A percentile compares a stretch with the other conserved stretches of the same genome.
phyloP scores from a whole-genome alignment of 2,113 vertebrate genomes.

The Coracopsis vasa region DNA sequence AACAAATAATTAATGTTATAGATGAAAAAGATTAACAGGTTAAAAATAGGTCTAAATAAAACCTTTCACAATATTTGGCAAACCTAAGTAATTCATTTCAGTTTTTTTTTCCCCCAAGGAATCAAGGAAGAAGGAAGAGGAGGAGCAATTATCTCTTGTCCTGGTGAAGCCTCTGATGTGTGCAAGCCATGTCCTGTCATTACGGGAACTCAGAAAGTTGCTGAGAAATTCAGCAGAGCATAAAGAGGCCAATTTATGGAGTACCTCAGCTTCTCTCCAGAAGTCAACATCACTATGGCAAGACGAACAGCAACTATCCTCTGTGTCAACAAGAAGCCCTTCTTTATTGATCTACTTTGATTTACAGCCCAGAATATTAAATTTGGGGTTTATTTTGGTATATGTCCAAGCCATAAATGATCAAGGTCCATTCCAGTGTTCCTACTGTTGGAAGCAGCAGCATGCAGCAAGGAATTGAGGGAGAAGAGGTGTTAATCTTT shows the following conservation, averaged over 20 bases:
- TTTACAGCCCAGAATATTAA: not conserved
- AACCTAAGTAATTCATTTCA: constrained; percentile 46
- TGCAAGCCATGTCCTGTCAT: not conserved
- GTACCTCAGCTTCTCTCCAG: not conserved
- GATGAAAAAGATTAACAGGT: fast-evolving
- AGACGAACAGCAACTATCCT: not conserved
- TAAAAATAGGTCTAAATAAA: not conserved
- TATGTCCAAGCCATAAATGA: not conserved
- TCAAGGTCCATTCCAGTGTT: fast-evolving
- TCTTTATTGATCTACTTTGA: not conserved
- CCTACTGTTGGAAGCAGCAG: not conserved
- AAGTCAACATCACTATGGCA: not conserved
- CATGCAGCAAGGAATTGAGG: fast-evolving
- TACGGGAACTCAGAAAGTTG: not conserved
- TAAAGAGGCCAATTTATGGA: not conserved
- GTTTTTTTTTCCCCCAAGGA: too few relatives aligned
- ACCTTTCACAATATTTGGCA: constrained; percentile 37
- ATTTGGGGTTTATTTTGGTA: not conserved
- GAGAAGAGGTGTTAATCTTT: not conserved
- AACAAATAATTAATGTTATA: constrained; percentile 34
- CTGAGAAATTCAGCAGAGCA: not conserved
- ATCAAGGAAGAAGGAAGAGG: not conserved
- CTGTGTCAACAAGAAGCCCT: not conserved
- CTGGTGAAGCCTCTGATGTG: not conserved
- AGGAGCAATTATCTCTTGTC: not conserved